phyloP scores from a whole-genome alignment of 2,797 vertebrate genomes.

The Sarcophilus harrisii region DNA sequence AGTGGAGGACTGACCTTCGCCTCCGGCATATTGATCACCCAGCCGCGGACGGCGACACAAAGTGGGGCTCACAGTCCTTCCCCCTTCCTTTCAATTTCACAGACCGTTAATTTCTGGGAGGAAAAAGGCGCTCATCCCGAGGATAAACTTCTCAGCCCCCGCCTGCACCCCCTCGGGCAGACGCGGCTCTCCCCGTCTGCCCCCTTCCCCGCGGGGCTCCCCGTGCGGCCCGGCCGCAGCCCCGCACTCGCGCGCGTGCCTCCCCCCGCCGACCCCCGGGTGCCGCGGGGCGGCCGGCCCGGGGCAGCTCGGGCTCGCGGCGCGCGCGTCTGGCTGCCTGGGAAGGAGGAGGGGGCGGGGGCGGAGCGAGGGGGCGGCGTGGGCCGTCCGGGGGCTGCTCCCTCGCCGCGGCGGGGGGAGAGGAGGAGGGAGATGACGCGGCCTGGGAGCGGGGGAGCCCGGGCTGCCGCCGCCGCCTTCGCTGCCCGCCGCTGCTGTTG shows the following conservation, averaged over 20 bases:
- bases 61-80: no score
- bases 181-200: background rate
- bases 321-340: constrained; percentile 1
- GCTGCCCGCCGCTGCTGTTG: background rate
- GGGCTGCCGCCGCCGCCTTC: constrained; percentile 18
- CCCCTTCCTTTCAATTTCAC: background rate
- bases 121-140: background rate
- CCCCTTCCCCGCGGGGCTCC: background rate
- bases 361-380: background rate
- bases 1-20: background rate
- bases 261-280: background rate
- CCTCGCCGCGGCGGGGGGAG: background rate
- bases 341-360: background rate
- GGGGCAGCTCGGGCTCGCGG: background rate
- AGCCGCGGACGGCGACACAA: background rate
- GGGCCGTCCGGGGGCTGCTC: constrained; percentile 45
- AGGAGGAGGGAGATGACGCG: background rate
- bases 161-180: background rate
- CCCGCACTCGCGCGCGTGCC: background rate
- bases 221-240: no score
- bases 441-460: background rate
- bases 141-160: background rate
- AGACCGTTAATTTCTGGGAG: background rate
- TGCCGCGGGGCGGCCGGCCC: background rate
- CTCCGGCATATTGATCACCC: background rate